These are phyloP conservation scores for Spea multiplicata DNA, from an alignment of 2,113 vertebrate genomes.

Conservation along the genomic window DNA sequence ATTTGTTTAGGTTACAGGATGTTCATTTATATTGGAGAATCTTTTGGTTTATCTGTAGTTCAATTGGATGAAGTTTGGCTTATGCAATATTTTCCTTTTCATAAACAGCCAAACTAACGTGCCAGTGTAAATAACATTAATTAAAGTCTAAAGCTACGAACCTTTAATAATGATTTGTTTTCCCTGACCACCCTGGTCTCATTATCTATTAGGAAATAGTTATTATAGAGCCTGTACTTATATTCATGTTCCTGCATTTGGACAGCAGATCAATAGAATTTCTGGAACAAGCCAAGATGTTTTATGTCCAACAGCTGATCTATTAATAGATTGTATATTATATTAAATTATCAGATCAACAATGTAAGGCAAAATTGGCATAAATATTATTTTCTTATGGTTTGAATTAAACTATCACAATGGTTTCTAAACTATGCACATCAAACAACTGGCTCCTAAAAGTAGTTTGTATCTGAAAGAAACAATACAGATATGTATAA, in stretches of 20 bases:
- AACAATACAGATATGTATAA: no score
- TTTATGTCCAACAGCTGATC: neutral
- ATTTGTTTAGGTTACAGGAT: neutral
- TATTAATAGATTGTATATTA: slow-evolving; percentile 19
- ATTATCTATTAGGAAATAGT: neutral
- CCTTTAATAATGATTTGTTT: slow-evolving; percentile 10
- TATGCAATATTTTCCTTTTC: slow-evolving; percentile 12
- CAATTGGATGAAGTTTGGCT: neutral
- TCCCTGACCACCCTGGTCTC: neutral
- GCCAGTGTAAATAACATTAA: slow-evolving; percentile 20
- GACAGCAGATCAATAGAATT: slow-evolving; percentile 17
- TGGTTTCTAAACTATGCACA: neutral
- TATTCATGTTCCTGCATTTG: neutral
- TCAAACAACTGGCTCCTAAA: neutral
- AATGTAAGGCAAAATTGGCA: neutral
- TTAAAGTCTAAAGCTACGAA: slow-evolving; percentile 16
- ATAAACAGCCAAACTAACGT: slow-evolving; percentile 13
- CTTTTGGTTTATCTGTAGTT: neutral
- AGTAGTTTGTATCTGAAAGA: neutral
- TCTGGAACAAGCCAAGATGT: slow-evolving; percentile 1
- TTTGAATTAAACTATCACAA: neutral
- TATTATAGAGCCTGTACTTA: neutral
- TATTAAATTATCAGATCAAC: neutral
- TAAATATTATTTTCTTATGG: slow-evolving; percentile 14
- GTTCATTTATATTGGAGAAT: neutral